These are phyloP conservation scores for silkworm (Bombyx mori) DNA, from an alignment of 1,140 invertebrate genomes.

Conservation along the genomic window ASM3026992v2 NC_085112.1:5749501-5750000, in stretches of 20 bases:
- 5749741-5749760: constrained; percentile 51
- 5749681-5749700: constrained; percentile 22
- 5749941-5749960: no score
- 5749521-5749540: constrained; percentile 66
- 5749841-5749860: constrained; percentile 55
- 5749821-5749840: constrained; percentile 42
- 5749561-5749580: constrained; percentile 37
- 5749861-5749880: constrained; percentile 36
- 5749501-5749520: constrained; percentile 56
- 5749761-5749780: constrained; percentile 55
- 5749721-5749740: constrained; percentile 45
- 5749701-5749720: constrained; percentile 35
- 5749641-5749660: constrained; percentile 34
- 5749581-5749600: constrained; percentile 66
- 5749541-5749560: constrained; percentile 31
- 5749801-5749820: constrained; percentile 38
- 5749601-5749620: constrained; percentile 68
- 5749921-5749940: no score
- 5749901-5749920: no score
- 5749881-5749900: constrained; percentile 27
- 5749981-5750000: no score
- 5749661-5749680: constrained; percentile 26
- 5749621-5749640: constrained; percentile 69
- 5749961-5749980: no score
- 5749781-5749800: constrained; percentile 42